Base-by-base conservation (phyloP, 2,797 vertebrate genomes). In the Oreortyx pictus region DNA sequence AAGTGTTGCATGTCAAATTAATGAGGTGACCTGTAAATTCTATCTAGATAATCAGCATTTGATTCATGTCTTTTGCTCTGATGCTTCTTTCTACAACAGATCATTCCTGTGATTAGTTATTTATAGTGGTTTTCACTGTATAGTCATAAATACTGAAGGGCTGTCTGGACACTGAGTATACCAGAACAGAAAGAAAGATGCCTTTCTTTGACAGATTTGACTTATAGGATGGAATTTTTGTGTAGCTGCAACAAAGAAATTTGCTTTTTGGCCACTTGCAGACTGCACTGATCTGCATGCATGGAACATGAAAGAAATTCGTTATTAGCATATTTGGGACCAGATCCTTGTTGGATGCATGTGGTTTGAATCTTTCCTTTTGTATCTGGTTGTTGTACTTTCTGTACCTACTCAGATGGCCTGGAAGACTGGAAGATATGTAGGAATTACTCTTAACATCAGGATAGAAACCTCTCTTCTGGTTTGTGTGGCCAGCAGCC, bases 311-410 rank as follows among this genome's bases (percentile, higher is more conserved):
- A 82, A 25, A 3, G 2, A 6, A 29, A 0, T 75, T 88, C 75
- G 7, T 78, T 4, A 31, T 9, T 71, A 35, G 2, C 0, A 0
- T 60, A 15, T 66, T 27, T 27, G 74, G 11, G 41, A 7, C 10
- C 33, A 71, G 27, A 35, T 37, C 70, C 22, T 79, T 88, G 33
- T 8, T 77, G 41, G 14, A 2, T 50, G 3, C 56, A 4, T 19
- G 5, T 39, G 15, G 7, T 13, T 75, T 75, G 41, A 57, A 61
- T 77, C 25, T 52, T 81, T 67, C 1, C 25, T 75, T 91, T 80
- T 4, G 1, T 4, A 29, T 83, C 24, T 54, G 5, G 18, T 33
- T 1, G 0, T 25, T 82, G n/a, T 60, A n/a, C 3, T 3, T 12
- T 46, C 17, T n/a, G 16, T 74, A 18, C 7, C 22, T 44, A 35